Percentiles rank a stretch among this genome's conserved stretches.
phyloP scores from a whole-genome alignment of 2,888 invertebrate species.

The Sipunculus nudus region DNA sequence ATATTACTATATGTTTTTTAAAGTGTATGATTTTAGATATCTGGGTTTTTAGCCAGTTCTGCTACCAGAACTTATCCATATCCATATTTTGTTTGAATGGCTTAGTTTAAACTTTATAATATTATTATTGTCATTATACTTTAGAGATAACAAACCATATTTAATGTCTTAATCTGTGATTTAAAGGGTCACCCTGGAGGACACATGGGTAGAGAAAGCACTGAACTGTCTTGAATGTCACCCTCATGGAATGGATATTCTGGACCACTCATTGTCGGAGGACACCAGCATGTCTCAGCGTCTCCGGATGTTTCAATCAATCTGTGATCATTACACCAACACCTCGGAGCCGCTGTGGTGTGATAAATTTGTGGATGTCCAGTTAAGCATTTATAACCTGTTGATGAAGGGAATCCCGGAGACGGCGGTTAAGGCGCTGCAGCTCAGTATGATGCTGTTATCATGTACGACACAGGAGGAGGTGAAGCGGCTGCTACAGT shows the following conservation, averaged over 20 bases:
- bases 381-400: conserved; percentile 57
- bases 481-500: conserved; percentile 54
- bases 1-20: too few species aligned
- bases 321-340: conserved; percentile 50
- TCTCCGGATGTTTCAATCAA: conserved; percentile 52
- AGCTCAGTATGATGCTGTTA: conserved; percentile 57
- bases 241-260: conserved; percentile 51
- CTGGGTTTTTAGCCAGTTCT: too few species aligned
- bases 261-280: conserved; percentile 50
- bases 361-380: conserved; percentile 57
- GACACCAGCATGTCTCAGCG: conserved; percentile 18
- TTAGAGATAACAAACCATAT: too few species aligned
- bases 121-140: too few species aligned
- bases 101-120: too few species aligned
- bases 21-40: too few species aligned
- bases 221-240: conserved; percentile 56
- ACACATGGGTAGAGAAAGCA: conserved; percentile 55
- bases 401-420: conserved; percentile 49
- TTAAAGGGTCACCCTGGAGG: too few species aligned
- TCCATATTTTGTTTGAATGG: too few species aligned
- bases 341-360: conserved; percentile 51
- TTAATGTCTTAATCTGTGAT: too few species aligned
- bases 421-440: conserved; percentile 52
- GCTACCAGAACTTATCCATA: too few species aligned
- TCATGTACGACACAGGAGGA: conserved; percentile 53